Percentiles rank a stretch among this genome's conserved stretches.
Conservation (phyloP, 2,113 vertebrate genomes). For the Pachycephala philippinensis region DNA sequence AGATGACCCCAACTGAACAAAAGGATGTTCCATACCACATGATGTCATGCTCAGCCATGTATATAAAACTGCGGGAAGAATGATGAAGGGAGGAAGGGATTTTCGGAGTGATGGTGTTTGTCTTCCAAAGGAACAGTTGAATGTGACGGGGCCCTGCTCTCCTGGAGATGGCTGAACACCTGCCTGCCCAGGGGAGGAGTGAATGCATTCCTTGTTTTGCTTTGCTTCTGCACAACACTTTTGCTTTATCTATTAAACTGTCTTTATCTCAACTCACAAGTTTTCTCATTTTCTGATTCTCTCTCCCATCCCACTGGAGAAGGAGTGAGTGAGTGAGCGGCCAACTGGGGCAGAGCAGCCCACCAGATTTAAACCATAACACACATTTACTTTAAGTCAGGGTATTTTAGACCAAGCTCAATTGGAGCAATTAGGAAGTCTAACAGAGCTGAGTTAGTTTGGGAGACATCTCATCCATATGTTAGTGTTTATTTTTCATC, state of each 20-base stretch:
- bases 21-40: not conserved
- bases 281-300: not conserved
- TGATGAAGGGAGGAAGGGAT: not conserved
- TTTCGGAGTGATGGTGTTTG: fast-evolving
- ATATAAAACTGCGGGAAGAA: not conserved
- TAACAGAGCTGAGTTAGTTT: not conserved
- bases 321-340: fast-evolving
- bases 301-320: not conserved
- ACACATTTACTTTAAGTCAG: not conserved
- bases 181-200: not conserved
- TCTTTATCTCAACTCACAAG: not conserved
- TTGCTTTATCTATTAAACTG: not conserved
- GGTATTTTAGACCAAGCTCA: not conserved
- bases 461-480: not conserved
- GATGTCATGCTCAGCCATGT: fast-evolving
- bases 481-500: not conserved
- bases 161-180: not conserved
- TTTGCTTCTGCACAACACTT: not conserved
- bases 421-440: not conserved
- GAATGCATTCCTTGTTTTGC: not conserved
- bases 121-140: fast-evolving
- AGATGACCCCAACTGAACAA: not conserved
- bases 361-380: not conserved
- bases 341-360: not conserved
- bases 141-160: fast-evolving